Percentiles rank a stretch among this genome's conserved stretches.
These are phyloP conservation scores for Lepidocolaptes lacrymiger DNA, from an alignment of 2,797 vertebrate species.

Conservation along the genomic window DNA sequence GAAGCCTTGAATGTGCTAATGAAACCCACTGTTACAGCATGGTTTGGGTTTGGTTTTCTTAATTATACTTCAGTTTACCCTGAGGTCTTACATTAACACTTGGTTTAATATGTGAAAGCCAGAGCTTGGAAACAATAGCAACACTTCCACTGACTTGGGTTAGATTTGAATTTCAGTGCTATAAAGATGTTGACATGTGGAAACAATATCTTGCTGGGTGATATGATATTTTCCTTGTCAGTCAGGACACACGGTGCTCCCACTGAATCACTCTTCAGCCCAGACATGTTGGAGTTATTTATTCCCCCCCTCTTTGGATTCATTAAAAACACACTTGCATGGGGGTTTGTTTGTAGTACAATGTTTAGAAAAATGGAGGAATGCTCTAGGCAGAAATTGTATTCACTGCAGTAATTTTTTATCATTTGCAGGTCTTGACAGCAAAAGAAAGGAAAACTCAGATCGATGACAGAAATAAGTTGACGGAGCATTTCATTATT, in stretches of 20 bases:
- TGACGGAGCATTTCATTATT: conserved; percentile 99
- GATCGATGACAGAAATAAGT: conserved; percentile 97
- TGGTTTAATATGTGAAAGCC: background rate
- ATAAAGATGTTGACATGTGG: background rate
- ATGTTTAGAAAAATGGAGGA: background rate
- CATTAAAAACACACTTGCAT: background rate
- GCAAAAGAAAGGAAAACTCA: conserved; percentile 99
- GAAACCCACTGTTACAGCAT: background rate
- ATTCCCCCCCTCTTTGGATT: background rate
- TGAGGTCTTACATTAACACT: background rate
- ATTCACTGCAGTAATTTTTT: conserved; percentile 30
- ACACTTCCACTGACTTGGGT: background rate
- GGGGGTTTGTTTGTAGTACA: background rate
- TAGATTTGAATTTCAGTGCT: background rate
- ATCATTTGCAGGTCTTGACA: conserved; percentile 89
- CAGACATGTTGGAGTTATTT: background rate
- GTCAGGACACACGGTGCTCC: background rate
- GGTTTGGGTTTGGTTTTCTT: conserved; percentile 19
- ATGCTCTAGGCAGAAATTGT: background rate
- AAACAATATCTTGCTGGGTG: background rate
- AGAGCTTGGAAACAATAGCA: conserved; percentile 8
- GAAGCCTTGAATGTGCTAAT: background rate
- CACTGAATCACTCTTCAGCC: background rate
- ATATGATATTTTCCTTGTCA: background rate
- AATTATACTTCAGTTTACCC: background rate